Conservation (phyloP, 2,888 invertebrate genomes). For the Prenolepis imparis region DNA sequence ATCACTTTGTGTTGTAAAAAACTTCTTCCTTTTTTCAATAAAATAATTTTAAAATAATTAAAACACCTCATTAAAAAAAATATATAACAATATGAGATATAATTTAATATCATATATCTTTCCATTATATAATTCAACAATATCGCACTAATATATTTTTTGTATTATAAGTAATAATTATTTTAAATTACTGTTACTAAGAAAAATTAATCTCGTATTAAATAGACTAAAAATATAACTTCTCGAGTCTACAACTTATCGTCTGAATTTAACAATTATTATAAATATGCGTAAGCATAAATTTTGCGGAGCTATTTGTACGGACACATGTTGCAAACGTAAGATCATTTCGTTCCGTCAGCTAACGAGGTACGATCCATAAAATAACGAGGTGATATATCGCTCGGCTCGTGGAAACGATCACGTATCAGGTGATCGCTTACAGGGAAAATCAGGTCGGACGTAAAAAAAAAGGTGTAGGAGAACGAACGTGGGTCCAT, state of each 20-base stretch:
- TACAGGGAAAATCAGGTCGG: constrained; percentile 41
- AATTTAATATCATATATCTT: neutral
- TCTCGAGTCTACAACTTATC: neutral
- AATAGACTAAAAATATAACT: neutral
- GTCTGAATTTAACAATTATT: neutral
- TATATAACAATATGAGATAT: neutral
- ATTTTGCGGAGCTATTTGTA: constrained; percentile 29
- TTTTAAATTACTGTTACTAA: neutral
- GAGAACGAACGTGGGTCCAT: neutral
- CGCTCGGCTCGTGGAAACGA: constrained; percentile 28
- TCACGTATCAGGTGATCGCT: constrained; percentile 48
- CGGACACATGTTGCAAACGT: constrained; percentile 10
- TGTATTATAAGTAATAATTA: neutral
- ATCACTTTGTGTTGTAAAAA: neutral
- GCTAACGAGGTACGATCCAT: constrained; percentile 47
- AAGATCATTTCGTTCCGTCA: constrained; percentile 50
- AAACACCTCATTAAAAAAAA: neutral
- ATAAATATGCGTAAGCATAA: constrained; percentile 17
- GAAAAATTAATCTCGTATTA: neutral
- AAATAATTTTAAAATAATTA: neutral
- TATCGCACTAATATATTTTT: neutral
- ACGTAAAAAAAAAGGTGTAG: constrained; percentile 26
- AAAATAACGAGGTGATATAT: constrained; percentile 46
- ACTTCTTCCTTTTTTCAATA: neutral
- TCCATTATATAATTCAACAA: neutral